These are phyloP conservation scores for Eupithecia subumbrata DNA, from an alignment of 2,888 invertebrate genomes.

Conservation along the genomic window DNA sequence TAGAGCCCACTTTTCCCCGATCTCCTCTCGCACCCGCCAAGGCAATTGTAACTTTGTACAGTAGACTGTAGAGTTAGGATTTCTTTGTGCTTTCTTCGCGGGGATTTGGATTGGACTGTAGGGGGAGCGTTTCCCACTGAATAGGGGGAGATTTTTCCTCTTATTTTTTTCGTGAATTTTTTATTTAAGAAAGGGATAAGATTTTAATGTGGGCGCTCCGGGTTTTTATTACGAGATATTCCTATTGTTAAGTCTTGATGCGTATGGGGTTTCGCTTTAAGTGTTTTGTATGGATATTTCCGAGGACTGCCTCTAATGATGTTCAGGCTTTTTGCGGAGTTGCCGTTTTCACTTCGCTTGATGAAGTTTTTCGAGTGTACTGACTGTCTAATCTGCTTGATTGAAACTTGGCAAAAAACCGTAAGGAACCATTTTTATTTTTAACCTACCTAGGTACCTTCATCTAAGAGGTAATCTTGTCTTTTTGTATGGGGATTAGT, in stretches of 20 bases:
- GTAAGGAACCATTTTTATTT: not conserved
- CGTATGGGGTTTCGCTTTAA: constrained; percentile 81
- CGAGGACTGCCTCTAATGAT: constrained; percentile 68
- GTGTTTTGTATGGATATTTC: constrained; percentile 76
- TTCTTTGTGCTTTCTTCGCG: constrained; percentile 67
- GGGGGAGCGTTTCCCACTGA: constrained; percentile 67
- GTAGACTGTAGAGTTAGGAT: constrained; percentile 71
- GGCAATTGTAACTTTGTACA: constrained; percentile 74
- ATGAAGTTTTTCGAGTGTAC: constrained; percentile 41
- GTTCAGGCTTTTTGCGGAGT: constrained; percentile 56
- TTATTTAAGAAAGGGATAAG: constrained; percentile 85
- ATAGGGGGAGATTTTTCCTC: constrained; percentile 73
- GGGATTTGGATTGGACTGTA: constrained; percentile 54
- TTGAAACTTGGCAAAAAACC: not conserved
- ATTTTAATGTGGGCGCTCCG: constrained; percentile 82
- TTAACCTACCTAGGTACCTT: not conserved
- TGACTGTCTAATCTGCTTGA: not conserved
- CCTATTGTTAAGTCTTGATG: constrained; percentile 78
- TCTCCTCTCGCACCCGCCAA: constrained; percentile 46
- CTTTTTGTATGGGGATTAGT: not conserved
- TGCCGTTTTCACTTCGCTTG: constrained; percentile 41
- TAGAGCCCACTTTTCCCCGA: constrained; percentile 58
- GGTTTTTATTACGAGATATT: constrained; percentile 80
- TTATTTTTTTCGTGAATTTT: constrained; percentile 84
- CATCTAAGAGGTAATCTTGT: not conserved